A percentile compares a stretch with the other conserved stretches of the same genome.
These are phyloP conservation scores for Rhynchotus rufescens DNA, from an alignment of 2,797 vertebrate species.

Conservation along the genomic window DNA sequence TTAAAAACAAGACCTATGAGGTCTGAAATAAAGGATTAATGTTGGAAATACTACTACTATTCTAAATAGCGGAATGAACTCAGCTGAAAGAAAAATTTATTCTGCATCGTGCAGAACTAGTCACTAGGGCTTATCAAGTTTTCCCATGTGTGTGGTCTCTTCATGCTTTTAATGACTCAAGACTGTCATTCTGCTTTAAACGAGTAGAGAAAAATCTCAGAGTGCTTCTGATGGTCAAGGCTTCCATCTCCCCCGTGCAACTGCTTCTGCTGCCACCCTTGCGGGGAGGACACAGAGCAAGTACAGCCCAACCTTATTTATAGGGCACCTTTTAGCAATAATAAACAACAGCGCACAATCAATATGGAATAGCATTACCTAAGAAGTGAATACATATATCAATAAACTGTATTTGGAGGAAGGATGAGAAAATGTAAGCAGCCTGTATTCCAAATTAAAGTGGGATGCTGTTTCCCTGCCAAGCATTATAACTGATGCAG, in stretches of 20 bases:
- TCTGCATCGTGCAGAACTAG: background rate
- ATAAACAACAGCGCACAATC: background rate
- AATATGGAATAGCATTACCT: background rate
- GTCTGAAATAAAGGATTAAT: background rate
- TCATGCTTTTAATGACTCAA: background rate
- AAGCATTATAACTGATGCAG: background rate
- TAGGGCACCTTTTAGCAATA: background rate
- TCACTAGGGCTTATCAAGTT: background rate
- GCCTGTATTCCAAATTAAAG: background rate
- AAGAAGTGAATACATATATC: background rate
- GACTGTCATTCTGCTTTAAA: background rate
- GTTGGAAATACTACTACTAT: background rate
- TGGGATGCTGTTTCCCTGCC: background rate
- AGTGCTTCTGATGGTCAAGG: background rate
- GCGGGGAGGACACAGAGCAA: background rate
- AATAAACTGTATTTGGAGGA: background rate
- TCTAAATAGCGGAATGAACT: background rate
- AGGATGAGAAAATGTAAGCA: background rate
- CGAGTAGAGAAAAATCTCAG: background rate
- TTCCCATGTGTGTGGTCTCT: background rate
- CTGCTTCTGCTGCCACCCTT: background rate
- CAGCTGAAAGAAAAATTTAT: background rate
- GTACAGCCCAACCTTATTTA: background rate
- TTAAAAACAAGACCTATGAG: background rate
- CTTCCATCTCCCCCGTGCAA: background rate